These are phyloP conservation scores for Neoaliturus tenellus DNA, from an alignment of 2,888 invertebrate species.

Conservation along the genomic window DNA sequence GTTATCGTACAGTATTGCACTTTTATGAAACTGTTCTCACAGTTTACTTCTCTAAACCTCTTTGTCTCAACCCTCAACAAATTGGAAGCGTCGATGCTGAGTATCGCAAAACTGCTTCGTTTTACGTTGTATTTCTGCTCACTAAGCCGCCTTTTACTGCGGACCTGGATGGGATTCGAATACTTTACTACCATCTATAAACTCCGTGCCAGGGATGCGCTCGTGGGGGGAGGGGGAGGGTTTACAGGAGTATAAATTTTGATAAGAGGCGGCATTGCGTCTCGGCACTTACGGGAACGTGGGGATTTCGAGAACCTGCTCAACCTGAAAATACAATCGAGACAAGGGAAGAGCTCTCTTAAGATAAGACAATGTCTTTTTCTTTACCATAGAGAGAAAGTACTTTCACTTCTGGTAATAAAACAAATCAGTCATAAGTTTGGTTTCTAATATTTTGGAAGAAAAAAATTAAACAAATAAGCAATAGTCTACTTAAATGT, in stretches of 20 bases:
- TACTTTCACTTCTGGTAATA: too few species aligned
- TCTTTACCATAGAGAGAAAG: too few species aligned
- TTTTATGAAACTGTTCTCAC: too few species aligned
- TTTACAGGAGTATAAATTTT: conserved; percentile 12
- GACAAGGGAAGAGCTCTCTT: background rate
- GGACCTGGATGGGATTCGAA: conserved; percentile 15
- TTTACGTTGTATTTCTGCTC: conserved; percentile 31
- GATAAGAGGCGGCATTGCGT: conserved; percentile 7
- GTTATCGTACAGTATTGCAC: too few species aligned
- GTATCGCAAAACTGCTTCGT: conserved; percentile 1
- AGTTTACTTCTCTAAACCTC: background rate
- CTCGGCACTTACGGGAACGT: conserved; percentile 32
- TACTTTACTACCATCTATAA: conserved; percentile 34
- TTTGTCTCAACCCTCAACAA: background rate
- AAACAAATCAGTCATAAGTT: too few species aligned
- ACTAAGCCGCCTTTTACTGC: conserved; percentile 18
- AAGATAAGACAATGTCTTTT: too few species aligned
- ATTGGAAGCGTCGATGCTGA: background rate
- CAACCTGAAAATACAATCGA: conserved; percentile 30
- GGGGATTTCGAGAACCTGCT: conserved; percentile 28
- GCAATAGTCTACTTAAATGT: too few species aligned
- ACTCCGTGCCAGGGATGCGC: background rate
- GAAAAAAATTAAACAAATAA: too few species aligned
- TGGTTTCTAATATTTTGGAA: too few species aligned
- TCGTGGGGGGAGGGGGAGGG: background rate